Evolutionary conservation across 2,888 invertebrate genomes (phyloP).

Genomic region (Eilema sororculum): DNA sequence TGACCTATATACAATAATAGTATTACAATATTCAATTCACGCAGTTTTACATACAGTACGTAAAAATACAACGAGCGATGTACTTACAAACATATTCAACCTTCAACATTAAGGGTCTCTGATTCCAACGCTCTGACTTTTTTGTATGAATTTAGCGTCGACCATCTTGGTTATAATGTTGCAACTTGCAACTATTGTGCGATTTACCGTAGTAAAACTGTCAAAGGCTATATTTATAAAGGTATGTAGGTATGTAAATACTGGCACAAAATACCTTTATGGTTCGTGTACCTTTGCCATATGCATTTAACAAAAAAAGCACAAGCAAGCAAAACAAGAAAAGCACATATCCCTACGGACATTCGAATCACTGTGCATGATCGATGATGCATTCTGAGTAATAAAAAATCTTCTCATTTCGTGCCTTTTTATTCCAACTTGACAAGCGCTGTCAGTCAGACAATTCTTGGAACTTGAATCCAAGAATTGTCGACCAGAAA

Average conservation of each 20-base stretch:
- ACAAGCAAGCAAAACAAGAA: conserved; percentile 37
- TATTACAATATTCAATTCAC: conserved; percentile 1
- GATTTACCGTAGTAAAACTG: not conserved
- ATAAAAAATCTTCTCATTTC: conserved; percentile 51
- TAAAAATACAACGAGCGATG: not conserved
- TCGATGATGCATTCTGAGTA: conserved; percentile 59
- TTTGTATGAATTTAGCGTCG: not conserved
- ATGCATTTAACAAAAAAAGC: not conserved
- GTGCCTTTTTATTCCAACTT: conserved; percentile 46
- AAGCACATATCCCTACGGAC: conserved; percentile 44
- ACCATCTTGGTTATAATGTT: not conserved
- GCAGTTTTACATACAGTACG: not conserved
- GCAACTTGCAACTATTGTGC: not conserved
- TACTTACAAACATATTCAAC: not conserved
- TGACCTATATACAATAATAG: not conserved
- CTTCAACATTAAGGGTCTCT: not conserved
- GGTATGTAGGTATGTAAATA: not conserved
- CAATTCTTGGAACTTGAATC: conserved; percentile 45
- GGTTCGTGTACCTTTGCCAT: not conserved
- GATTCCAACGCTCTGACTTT: not conserved
- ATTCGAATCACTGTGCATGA: conserved; percentile 55
- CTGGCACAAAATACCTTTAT: not conserved
- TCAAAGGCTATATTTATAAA: not conserved
- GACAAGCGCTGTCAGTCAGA: conserved; percentile 42
- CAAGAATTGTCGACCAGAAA: conserved; percentile 44